Conservation (phyloP, 35 echinoderm and acorn worm genomes). For the Eucidaris tribuloides region DNA sequence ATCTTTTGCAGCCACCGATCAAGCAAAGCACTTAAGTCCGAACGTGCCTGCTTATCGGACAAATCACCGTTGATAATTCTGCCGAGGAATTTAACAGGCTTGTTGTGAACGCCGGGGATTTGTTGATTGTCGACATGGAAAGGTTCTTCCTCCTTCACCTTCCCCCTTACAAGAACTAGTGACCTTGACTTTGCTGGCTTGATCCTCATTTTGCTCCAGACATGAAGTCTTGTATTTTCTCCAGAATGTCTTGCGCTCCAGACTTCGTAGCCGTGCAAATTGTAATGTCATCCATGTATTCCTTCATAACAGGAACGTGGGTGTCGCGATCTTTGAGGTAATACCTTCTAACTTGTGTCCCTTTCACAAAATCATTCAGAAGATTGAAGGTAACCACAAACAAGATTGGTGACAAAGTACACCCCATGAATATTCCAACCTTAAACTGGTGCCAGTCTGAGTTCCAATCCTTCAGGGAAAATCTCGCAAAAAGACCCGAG, state of each 20-base stretch:
- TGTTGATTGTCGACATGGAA: neutral
- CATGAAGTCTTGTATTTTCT: neutral
- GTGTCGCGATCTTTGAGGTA: neutral
- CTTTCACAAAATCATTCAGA: neutral
- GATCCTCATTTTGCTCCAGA: neutral
- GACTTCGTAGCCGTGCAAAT: neutral
- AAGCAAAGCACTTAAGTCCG: neutral
- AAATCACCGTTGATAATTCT: neutral
- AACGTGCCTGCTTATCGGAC: neutral
- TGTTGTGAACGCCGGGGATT: neutral
- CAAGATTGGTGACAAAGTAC: neutral
- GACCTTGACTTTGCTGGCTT: neutral
- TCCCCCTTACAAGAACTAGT: neutral
- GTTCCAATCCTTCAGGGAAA: neutral
- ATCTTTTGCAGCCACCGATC: neutral
- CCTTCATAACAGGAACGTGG: neutral
- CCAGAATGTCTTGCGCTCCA: neutral
- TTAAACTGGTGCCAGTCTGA: neutral
- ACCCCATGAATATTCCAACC: neutral
- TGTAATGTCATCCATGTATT: slow-evolving; percentile 4
- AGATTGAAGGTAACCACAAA: neutral
- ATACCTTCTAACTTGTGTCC: neutral
- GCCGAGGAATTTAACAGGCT: neutral
- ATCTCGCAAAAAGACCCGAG: neutral
- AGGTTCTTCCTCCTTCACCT: neutral